These are phyloP conservation scores for Drosophila silvestris DNA, from an alignment of 2,888 invertebrate genomes.

Conservation along the genomic window DNA sequence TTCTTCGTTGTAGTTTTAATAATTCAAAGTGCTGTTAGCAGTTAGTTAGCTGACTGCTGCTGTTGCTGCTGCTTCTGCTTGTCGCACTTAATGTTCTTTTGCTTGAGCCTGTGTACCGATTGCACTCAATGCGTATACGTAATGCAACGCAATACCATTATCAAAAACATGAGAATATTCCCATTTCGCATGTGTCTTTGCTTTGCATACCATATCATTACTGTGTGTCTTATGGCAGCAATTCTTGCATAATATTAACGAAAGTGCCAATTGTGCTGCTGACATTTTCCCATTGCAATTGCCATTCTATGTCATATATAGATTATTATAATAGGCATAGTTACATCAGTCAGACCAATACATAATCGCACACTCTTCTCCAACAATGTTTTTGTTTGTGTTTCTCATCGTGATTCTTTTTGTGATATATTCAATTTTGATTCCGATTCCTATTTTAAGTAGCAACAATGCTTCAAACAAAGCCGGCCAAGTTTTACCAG, in stretches of 20 bases:
- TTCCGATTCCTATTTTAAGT: neutral
- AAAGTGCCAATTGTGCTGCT: neutral
- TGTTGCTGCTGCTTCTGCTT: neutral
- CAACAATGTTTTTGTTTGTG: neutral
- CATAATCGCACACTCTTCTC: neutral
- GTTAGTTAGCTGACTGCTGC: neutral
- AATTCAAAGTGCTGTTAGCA: conserved; percentile 62
- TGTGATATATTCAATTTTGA: neutral
- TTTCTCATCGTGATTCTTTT: too few species aligned
- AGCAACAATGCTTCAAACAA: neutral
- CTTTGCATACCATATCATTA: conserved; percentile 3
- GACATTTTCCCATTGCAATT: neutral
- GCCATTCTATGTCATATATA: neutral
- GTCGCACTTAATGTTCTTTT: conserved; percentile 47
- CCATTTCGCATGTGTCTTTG: neutral
- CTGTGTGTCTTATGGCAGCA: neutral
- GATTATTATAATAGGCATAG: neutral
- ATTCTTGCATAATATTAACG: neutral
- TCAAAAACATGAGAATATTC: too few species aligned
- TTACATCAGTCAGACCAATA: neutral
- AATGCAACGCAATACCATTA: conserved; percentile 4
- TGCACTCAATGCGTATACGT: conserved; percentile 54
- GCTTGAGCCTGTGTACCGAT: conserved; percentile 41
- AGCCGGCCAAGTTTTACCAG: neutral
- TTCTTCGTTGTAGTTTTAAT: conserved; percentile 65